Conservation (phyloP, 2,113 vertebrate genomes). For the Nycticebus coucang region DNA sequence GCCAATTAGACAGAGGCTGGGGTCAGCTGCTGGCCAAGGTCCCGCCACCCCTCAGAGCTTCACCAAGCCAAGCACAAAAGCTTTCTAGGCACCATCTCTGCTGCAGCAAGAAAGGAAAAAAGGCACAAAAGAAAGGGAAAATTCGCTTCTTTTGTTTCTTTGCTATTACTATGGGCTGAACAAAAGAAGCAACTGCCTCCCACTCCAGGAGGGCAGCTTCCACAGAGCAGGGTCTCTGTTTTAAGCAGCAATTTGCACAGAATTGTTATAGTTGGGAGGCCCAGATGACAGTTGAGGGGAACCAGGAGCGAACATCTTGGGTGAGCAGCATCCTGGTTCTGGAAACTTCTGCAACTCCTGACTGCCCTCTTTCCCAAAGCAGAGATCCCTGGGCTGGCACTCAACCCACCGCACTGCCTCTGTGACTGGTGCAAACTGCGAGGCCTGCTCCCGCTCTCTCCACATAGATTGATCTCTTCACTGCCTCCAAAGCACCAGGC, state of each 20-base stretch:
- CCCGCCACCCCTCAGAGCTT: neutral
- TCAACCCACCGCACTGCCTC: neutral
- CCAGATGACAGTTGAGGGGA: neutral
- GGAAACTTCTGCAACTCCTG: neutral
- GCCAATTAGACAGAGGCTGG: slow-evolving; percentile 25
- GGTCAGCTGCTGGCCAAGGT: slow-evolving; percentile 35
- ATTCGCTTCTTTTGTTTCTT: slow-evolving; percentile 63
- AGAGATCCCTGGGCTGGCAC: neutral
- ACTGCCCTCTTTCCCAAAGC: neutral
- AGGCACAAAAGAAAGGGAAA: slow-evolving; percentile 16
- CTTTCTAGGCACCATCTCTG: neutral
- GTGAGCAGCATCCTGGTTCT: neutral
- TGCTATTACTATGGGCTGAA: slow-evolving; percentile 61
- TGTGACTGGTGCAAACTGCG: accelerated
- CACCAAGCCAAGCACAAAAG: slow-evolving; percentile 44
- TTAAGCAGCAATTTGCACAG: neutral
- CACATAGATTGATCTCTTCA: neutral
- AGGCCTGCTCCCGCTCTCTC: neutral
- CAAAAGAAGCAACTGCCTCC: slow-evolving; percentile 50
- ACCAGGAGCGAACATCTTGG: neutral
- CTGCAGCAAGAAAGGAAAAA: neutral
- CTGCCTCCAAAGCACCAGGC: neutral
- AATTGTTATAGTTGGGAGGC: neutral
- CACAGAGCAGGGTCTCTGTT: neutral
- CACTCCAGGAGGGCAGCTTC: neutral